These are phyloP conservation scores for Drosophila azteca DNA, from an alignment of 1,140 invertebrate species.

Conservation along the genomic window DNA sequence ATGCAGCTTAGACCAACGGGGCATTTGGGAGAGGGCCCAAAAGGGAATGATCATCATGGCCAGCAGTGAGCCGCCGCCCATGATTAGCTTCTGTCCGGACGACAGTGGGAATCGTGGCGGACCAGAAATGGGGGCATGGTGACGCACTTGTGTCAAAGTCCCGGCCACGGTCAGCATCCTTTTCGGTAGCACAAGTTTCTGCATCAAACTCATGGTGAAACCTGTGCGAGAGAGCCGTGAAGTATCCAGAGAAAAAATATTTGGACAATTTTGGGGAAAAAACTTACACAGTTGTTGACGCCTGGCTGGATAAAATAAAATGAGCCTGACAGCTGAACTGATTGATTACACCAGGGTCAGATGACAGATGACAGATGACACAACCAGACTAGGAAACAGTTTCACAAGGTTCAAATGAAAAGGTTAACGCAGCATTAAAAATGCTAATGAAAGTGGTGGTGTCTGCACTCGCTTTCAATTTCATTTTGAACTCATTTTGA, in stretches of 20 bases:
- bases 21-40: constrained; percentile 46
- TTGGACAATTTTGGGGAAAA: background rate
- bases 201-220: constrained; percentile 37
- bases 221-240: background rate
- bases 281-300: background rate
- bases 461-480: no score
- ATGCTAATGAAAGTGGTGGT: no score
- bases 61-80: constrained; percentile 36
- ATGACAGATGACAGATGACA: no score
- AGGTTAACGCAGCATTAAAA: no score
- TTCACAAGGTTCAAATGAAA: no score
- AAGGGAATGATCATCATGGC: constrained; percentile 64
- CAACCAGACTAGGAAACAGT: no score
- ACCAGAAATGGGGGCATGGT: constrained; percentile 43
- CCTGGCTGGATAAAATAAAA: no score
- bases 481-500: no score
- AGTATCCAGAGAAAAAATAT: background rate
- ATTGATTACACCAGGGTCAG: no score
- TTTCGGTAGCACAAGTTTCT: constrained; percentile 19
- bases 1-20: constrained; percentile 52
- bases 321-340: no score
- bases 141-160: constrained; percentile 45
- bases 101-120: constrained; percentile 59
- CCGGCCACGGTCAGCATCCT: background rate
- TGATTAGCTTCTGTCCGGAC: constrained; percentile 28